phyloP scores from a whole-genome alignment of 2,113 vertebrate species.

The Campylomormyrus tamandua region DNA sequence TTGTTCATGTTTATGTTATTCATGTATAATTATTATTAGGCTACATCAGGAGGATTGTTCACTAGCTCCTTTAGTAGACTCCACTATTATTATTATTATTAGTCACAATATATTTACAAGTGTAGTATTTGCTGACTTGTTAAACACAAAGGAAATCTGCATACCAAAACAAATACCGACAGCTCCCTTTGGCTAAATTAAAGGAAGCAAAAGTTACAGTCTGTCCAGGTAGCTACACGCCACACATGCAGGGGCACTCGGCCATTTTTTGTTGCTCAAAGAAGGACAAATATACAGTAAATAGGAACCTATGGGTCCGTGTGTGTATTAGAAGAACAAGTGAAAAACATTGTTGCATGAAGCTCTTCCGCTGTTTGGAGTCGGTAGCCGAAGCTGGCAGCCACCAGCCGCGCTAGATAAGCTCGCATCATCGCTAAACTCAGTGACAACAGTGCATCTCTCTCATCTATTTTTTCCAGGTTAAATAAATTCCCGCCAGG shows the following conservation, averaged over 20 bases:
- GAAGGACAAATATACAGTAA: not conserved
- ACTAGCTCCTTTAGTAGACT: not conserved
- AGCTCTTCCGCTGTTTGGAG: not conserved
- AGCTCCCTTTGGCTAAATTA: not conserved
- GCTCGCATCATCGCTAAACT: not conserved
- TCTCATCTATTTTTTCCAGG: conserved; percentile 3
- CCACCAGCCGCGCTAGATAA: not conserved
- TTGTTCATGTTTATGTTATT: not conserved
- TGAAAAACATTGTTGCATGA: not conserved
- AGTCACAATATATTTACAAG: not conserved
- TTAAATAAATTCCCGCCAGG: conserved; percentile 12
- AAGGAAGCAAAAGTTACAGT: not conserved
- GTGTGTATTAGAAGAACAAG: not conserved
- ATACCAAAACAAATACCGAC: not conserved
- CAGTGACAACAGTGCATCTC: not conserved
- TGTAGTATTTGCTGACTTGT: not conserved
- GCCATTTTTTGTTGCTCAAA: not conserved
- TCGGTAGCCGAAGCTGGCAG: not conserved
- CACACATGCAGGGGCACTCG: not conserved
- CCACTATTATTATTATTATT: not conserved
- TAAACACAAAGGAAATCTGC: not conserved
- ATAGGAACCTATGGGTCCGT: not conserved
- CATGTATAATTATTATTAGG: not conserved
- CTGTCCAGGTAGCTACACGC: not conserved
- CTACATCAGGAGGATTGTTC: not conserved